A percentile compares a stretch with the other conserved stretches of the same genome.
Evolutionary conservation across 1,140 invertebrate genomes (phyloP).

Genomic region (Araneus ventricosus): DNA sequence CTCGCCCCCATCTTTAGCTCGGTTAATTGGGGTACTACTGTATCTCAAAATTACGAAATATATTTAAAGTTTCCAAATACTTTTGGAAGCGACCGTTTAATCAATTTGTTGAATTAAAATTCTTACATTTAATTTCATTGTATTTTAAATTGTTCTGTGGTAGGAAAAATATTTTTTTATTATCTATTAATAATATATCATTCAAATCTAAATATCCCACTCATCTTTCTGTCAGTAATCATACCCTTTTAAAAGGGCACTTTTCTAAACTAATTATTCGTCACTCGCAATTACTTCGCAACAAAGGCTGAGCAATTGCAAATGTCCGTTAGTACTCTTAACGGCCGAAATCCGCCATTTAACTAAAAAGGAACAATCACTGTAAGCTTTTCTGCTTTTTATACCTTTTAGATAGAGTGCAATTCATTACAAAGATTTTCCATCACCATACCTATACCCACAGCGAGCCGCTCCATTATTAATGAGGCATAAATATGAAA

Average conservation of each 20-base stretch:
- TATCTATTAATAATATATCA: neutral
- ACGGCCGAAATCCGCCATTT: neutral
- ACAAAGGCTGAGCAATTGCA: neutral
- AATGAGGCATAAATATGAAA: constrained; percentile 65
- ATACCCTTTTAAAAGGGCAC: neutral
- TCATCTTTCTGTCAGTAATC: neutral
- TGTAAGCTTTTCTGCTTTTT: neutral
- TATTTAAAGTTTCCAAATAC: too few species aligned
- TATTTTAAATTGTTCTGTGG: too few species aligned
- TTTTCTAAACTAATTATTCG: constrained; percentile 10
- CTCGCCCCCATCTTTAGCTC: too few species aligned
- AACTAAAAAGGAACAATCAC: neutral
- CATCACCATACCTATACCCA: neutral
- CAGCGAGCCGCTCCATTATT: constrained; percentile 53
- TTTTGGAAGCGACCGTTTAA: too few species aligned
- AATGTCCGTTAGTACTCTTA: neutral
- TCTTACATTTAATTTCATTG: neutral
- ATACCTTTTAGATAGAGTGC: neutral
- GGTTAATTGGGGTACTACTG: too few species aligned
- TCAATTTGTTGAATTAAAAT: too few species aligned
- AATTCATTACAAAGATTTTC: constrained; percentile 20
- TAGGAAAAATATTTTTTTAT: too few species aligned
- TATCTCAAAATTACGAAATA: too few species aligned
- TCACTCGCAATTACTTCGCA: neutral
- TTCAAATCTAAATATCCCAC: neutral